A percentile compares a stretch with the other conserved stretches of the same genome.
Evolutionary conservation across 2,797 vertebrate genomes (phyloP).

Genomic region (Vipera latastei): DNA sequence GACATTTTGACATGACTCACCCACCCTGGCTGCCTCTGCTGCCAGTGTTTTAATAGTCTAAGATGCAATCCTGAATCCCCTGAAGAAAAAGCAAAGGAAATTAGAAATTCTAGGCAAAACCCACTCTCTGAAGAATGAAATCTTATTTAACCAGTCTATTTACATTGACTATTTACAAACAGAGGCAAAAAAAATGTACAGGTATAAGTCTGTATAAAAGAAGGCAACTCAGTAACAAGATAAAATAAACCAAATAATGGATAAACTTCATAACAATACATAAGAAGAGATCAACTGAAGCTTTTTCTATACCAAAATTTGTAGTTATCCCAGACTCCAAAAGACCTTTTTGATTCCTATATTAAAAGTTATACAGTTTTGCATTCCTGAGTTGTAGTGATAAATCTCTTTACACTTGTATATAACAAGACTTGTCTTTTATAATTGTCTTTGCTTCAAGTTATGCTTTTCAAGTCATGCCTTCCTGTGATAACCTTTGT

Average conservation of each 20-base stretch:
- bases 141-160: background rate
- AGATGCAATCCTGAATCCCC: background rate
- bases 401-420: no score
- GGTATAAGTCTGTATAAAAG: background rate
- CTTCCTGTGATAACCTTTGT: no score
- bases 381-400: no score
- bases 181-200: background rate
- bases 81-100: background rate
- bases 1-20: background rate
- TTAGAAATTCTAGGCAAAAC: background rate
- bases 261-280: background rate
- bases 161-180: background rate
- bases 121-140: background rate
- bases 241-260: background rate
- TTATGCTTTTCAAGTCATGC: no score
- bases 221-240: background rate
- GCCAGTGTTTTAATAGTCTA: background rate
- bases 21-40: background rate
- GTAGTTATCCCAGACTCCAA: no score
- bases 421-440: no score
- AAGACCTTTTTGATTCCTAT: no score
- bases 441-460: no score
- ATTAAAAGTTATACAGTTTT: no score
- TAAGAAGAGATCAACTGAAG: background rate
- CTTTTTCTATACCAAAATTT: background rate